Evolutionary conservation across 2,113 vertebrate species (phyloP).

Genomic region (Prionailurus viverrinus): DNA sequence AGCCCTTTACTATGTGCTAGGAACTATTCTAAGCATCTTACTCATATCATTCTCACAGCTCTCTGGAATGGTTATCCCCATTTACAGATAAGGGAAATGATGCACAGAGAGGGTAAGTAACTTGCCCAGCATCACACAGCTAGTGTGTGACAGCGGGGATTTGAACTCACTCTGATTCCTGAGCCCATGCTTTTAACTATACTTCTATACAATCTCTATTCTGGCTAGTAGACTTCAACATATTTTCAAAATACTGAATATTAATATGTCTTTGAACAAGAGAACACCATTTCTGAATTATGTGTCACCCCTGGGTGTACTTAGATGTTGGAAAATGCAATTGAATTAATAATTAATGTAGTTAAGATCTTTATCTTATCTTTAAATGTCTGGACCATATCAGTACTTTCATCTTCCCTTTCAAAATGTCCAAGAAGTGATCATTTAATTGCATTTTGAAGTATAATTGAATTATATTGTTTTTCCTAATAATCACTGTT

Average conservation of each 20-base stretch:
- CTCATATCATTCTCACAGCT: neutral
- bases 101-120: neutral
- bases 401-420: conserved; percentile 41
- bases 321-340: neutral
- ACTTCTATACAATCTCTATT: neutral
- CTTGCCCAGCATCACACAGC: neutral
- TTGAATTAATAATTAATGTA: conserved; percentile 12
- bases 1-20: neutral
- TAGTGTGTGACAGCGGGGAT: neutral
- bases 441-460: neutral
- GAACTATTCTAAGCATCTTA: neutral
- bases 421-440: conserved; percentile 1
- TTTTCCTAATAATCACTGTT: neutral
- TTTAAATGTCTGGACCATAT: conserved; percentile 18
- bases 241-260: neutral
- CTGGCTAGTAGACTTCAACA: neutral
- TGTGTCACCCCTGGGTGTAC: neutral
- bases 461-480: neutral
- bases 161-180: neutral
- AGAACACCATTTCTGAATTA: neutral
- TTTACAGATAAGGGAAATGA: neutral
- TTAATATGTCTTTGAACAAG: neutral
- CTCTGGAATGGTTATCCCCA: neutral
- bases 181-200: neutral
- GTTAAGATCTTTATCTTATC: conserved; percentile 28